These are phyloP conservation scores for Typhlomys cinereus DNA, from an alignment of 2,113 vertebrate species.

Conservation along the genomic window DNA sequence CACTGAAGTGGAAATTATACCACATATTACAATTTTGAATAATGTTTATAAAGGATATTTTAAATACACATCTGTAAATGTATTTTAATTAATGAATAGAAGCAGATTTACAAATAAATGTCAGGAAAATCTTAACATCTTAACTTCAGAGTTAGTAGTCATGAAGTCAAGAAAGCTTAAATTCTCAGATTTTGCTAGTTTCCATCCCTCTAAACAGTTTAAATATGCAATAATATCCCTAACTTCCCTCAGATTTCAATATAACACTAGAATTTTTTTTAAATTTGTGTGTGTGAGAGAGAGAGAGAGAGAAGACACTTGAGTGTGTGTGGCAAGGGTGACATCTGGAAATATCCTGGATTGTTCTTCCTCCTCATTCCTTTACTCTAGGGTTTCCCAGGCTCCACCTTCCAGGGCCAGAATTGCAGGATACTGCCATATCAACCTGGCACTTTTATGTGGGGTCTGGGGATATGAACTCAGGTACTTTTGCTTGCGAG, in stretches of 20 bases:
- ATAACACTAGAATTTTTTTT: slow-evolving; percentile 30
- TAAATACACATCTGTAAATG: background rate
- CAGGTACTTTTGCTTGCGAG: no score
- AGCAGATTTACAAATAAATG: background rate
- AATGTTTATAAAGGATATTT: background rate
- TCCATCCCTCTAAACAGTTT: slow-evolving; percentile 1
- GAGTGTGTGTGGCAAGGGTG: no score
- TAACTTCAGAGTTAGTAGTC: background rate
- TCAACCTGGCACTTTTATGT: no score
- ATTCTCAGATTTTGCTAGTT: slow-evolving; percentile 22
- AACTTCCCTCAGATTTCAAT: slow-evolving; percentile 58
- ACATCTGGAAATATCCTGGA: no score
- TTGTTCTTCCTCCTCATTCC: no score
- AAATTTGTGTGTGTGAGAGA: no score
- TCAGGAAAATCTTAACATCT: slow-evolving; percentile 22
- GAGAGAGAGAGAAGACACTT: no score
- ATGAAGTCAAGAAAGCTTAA: background rate
- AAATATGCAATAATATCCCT: background rate
- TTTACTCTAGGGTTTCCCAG: no score
- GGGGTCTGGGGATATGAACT: no score
- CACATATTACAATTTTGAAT: background rate
- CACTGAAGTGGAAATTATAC: background rate
- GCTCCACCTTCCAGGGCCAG: no score
- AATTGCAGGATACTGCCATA: no score
- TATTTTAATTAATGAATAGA: background rate